These are phyloP conservation scores for Macroramphosus scolopax DNA, from an alignment of 2,797 vertebrate genomes.

Conservation along the genomic window DNA sequence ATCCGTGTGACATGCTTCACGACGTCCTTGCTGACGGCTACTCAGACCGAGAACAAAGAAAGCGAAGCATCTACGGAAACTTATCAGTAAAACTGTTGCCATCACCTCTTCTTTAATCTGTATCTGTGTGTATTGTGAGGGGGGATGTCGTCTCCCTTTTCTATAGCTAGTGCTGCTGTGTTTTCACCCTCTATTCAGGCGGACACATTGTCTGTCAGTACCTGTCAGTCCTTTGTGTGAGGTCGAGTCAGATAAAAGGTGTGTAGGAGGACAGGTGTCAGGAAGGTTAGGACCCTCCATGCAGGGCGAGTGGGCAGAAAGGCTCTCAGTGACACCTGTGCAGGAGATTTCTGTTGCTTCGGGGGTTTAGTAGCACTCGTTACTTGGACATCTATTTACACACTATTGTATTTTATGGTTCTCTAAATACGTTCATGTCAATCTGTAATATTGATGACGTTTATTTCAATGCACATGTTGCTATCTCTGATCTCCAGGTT, in stretches of 20 bases:
- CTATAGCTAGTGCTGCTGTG: conserved; percentile 3
- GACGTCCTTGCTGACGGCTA: no score
- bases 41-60: no score
- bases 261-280: conserved; percentile 20
- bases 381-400: no score
- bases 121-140: conserved; percentile 3
- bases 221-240: conserved; percentile 21
- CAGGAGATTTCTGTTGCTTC: conserved; percentile 8
- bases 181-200: conserved; percentile 15
- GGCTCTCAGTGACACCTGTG: conserved; percentile 22
- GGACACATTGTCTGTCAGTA: conserved; percentile 36
- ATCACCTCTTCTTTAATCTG: conserved; percentile 11
- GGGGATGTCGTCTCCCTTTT: background rate
- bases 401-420: no score
- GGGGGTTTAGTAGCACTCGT: no score
- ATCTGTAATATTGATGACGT: no score
- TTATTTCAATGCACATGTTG: no score
- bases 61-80: conserved; percentile 5
- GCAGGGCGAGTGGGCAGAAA: no score
- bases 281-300: conserved; percentile 21
- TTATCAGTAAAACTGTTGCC: no score
- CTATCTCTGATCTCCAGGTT: conserved; percentile 73
- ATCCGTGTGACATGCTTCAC: conserved; percentile 17
- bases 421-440: no score
- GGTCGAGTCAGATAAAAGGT: conserved; percentile 9